Percentiles rank a stretch among this genome's conserved stretches.
These are phyloP conservation scores for Polyergus mexicanus DNA, from an alignment of 1,140 invertebrate genomes.

Conservation along the genomic window DNA sequence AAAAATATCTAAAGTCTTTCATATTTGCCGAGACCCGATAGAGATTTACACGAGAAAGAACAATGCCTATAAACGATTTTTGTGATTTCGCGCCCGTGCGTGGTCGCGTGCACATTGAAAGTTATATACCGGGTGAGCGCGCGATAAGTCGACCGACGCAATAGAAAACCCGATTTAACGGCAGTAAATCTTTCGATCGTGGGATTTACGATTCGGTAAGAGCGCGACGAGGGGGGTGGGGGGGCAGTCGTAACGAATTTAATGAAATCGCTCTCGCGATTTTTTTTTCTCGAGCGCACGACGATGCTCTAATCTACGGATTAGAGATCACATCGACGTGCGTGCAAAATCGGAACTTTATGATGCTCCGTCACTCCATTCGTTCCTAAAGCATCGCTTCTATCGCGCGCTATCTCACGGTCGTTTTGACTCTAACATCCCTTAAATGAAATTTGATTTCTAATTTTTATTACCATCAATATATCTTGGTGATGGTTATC, in stretches of 20 bases:
- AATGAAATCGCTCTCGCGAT: conserved; percentile 78
- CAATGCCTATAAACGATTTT: conserved; percentile 13
- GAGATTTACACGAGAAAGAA: neutral
- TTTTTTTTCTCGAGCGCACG: conserved; percentile 74
- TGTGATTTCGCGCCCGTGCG: neutral
- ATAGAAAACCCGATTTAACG: conserved; percentile 78
- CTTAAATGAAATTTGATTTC: conserved; percentile 44
- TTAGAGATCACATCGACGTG: conserved; percentile 70
- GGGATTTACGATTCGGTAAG: conserved; percentile 76
- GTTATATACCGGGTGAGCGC: conserved; percentile 56
- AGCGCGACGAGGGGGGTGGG: conserved; percentile 15
- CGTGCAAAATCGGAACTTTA: conserved; percentile 72
- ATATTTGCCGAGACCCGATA: neutral
- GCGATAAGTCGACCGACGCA: conserved; percentile 75
- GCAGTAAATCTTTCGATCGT: conserved; percentile 79
- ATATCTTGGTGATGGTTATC: neutral
- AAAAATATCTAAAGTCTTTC: neutral
- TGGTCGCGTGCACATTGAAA: conserved; percentile 56
- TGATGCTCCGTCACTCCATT: conserved; percentile 41
- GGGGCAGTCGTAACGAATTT: conserved; percentile 73
- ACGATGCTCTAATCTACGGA: conserved; percentile 70
- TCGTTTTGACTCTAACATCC: conserved; percentile 38
- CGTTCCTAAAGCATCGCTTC: conserved; percentile 27
- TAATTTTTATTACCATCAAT: neutral
- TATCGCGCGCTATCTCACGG: conserved; percentile 53